phyloP scores from a whole-genome alignment of 35 echinoderm and acorn worm species.

The Acanthaster planci region DNA sequence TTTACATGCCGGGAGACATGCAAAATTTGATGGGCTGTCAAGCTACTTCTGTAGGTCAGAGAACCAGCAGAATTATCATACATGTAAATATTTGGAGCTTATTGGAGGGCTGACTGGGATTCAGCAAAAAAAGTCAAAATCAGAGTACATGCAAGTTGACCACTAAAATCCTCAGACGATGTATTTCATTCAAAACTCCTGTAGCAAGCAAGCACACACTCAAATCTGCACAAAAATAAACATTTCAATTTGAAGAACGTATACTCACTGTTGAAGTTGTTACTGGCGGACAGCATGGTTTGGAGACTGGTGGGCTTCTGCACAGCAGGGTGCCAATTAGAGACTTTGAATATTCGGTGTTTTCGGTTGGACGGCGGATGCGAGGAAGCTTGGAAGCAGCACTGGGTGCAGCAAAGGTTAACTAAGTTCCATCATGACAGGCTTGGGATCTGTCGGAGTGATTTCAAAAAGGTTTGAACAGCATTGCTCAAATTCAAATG shows the following conservation, averaged over 20 bases:
- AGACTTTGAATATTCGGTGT: neutral
- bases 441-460: neutral
- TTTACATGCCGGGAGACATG: too few species aligned
- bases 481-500: too few species aligned
- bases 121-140: too few species aligned
- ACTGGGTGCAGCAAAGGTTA: neutral
- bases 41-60: too few species aligned
- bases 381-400: neutral
- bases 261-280: slow-evolving; percentile 9
- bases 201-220: neutral
- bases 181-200: neutral
- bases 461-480: too few species aligned
- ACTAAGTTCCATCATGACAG: slow-evolving; percentile 3
- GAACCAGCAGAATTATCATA: too few species aligned
- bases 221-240: neutral
- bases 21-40: too few species aligned
- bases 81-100: too few species aligned
- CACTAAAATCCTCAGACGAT: too few species aligned
- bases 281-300: neutral
- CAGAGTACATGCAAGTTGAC: too few species aligned
- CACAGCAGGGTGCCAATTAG: neutral
- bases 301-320: neutral
- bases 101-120: too few species aligned
- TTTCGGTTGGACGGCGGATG: neutral
- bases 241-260: neutral